A percentile compares a stretch with the other conserved stretches of the same genome.
Evolutionary conservation across 1,140 invertebrate genomes (phyloP).

Genomic region (Tetramorium alpestre): DNA sequence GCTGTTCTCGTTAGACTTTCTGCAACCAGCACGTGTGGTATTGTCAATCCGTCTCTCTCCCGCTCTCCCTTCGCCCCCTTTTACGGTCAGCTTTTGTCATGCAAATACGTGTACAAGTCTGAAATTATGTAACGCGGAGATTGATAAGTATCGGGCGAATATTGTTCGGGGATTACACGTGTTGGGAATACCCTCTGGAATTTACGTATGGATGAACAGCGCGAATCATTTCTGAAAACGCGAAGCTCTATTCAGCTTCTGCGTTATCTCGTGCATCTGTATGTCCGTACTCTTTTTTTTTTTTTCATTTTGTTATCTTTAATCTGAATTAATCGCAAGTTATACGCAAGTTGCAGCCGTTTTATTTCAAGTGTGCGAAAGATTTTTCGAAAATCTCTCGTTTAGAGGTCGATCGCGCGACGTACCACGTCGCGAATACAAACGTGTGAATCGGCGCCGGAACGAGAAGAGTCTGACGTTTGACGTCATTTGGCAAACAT

Average conservation of each 20-base stretch:
- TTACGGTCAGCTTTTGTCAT: background rate
- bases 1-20: background rate
- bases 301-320: background rate
- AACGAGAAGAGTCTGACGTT: constrained; percentile 42
- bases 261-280: background rate
- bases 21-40: background rate
- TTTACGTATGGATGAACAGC: background rate
- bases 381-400: constrained; percentile 4
- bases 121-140: constrained; percentile 1
- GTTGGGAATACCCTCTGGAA: background rate
- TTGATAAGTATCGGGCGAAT: background rate
- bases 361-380: background rate
- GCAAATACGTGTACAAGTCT: background rate
- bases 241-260: background rate
- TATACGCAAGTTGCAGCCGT: background rate
- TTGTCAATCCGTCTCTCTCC: background rate
- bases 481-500: constrained; percentile 79
- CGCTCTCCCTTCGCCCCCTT: background rate
- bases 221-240: background rate
- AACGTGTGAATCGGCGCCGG: constrained; percentile 32
- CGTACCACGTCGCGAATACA: background rate
- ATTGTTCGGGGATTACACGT: constrained; percentile 1
- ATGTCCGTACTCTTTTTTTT: background rate
- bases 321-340: background rate
- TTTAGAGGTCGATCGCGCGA: background rate